These are phyloP conservation scores for Notodonta dromedarius DNA, from an alignment of 2,888 invertebrate species.

Conservation along the genomic window DNA sequence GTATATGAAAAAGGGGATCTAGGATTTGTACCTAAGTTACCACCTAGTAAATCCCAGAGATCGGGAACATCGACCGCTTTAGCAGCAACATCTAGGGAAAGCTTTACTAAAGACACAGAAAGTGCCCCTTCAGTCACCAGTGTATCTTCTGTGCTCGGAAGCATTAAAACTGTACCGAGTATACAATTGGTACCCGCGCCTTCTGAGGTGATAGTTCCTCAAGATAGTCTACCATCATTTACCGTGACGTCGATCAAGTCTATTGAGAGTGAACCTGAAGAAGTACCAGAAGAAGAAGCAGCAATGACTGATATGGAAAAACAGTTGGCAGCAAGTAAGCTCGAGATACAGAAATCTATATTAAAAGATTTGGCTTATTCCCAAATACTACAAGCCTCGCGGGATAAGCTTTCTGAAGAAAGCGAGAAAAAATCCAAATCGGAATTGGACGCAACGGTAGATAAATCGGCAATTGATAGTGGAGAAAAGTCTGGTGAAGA, in stretches of 20 bases:
- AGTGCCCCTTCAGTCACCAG: not conserved
- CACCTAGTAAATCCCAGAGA: constrained; percentile 5
- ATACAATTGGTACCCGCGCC: constrained; percentile 54
- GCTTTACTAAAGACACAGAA: not conserved
- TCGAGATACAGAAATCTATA: constrained; percentile 70
- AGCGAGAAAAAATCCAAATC: constrained; percentile 40
- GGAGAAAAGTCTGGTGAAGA: constrained; percentile 12
- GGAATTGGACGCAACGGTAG: constrained; percentile 21
- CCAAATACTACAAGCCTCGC: constrained; percentile 49
- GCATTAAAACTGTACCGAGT: constrained; percentile 71
- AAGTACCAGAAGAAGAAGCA: constrained; percentile 36
- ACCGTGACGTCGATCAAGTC: constrained; percentile 62
- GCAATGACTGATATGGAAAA: constrained; percentile 55
- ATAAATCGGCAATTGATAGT: constrained; percentile 14
- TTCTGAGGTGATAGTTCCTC: constrained; percentile 45
- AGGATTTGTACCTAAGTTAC: constrained; percentile 85
- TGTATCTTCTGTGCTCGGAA: constrained; percentile 50
- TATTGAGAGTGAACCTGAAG: constrained; percentile 33
- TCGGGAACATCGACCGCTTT: not conserved
- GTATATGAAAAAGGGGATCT: constrained; percentile 87
- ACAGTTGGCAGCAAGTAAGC: constrained; percentile 60
- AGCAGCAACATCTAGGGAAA: constrained; percentile 13
- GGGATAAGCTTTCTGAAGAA: constrained; percentile 39
- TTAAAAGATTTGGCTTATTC: constrained; percentile 69
- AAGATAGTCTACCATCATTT: constrained; percentile 69